Evolutionary conservation across 2,888 invertebrate species (phyloP), one percentile per base, ranked within the genome.

Genomic region (Hemaris fuciformis): DNA sequence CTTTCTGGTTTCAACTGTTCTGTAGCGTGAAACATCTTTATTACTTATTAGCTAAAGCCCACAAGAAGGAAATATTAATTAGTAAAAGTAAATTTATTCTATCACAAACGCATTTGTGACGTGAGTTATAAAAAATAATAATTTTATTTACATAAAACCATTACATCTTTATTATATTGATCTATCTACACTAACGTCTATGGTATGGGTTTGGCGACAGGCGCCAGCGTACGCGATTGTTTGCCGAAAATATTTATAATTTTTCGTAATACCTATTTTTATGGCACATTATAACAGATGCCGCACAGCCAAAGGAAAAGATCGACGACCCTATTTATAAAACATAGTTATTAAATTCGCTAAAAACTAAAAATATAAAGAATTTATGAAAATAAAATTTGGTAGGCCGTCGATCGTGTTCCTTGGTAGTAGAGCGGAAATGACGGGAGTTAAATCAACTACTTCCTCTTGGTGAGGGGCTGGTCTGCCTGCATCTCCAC

Each of bases 31-130:
- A n/a, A n/a, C n/a, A n/a, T n/a, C n/a, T 27, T 27, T 48, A 25
- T 27, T 23, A 27, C 53, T 53, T 31, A 53, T 8, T 53, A 18
- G 31, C 27, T 53, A 27, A 48, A 25, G 53, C 18, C 53, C 66
- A 71, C 68, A 74, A 74, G 71, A 69, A 68, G 67, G 61, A 67
- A 60, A 60, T 61, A 34, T 62, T 43, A 60, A 20, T 48, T 41
- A 22, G 34, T 62, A 57, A 43, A 59, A 63, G 63, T 66, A 65
- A 38, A 61, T 48, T 64, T 61, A 64, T 59, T 74, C 81, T 82
- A 83, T 83, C 84, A 80, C 81, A 81, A 81, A 80, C 80, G 81
- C 78, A 78, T 68, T 75, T 77, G 82, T 83, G 84, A 83, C 74
- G 79, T 70, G 69, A 46, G 48, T 71, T 66, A 65, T 67, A 62